Percentiles rank a stretch among this genome's conserved stretches.
These are phyloP conservation scores for Busseola fusca DNA, from an alignment of 2,888 invertebrate species.

Conservation along the genomic window DNA sequence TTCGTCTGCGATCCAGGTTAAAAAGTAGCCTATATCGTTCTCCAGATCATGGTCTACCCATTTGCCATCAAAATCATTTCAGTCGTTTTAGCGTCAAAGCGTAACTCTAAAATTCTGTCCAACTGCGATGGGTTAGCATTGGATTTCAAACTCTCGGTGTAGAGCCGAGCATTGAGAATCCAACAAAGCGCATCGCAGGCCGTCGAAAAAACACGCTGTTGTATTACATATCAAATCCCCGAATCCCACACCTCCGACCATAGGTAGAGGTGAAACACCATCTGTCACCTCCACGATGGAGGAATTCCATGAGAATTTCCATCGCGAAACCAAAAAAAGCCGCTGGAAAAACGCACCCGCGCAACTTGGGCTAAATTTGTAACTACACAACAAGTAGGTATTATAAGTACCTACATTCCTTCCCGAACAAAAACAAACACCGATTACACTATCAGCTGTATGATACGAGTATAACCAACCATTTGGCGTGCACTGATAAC, in stretches of 20 bases:
- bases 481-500: conserved; percentile 81
- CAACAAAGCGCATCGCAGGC: not conserved
- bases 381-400: conserved; percentile 26
- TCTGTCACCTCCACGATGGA: no score
- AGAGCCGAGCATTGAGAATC: not conserved
- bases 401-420: conserved; percentile 25
- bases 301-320: no score
- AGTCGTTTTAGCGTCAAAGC: no score
- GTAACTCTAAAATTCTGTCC: no score
- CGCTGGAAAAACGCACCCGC: not conserved
- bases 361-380: not conserved
- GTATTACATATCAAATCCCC: not conserved
- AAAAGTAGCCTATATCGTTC: no score
- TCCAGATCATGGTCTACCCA: no score
- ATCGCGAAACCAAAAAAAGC: no score
- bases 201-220: not conserved
- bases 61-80: no score
- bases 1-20: no score
- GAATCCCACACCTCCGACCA: no score
- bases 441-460: conserved; percentile 72
- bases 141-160: not conserved
- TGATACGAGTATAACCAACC: conserved; percentile 73
- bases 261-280: no score
- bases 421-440: conserved; percentile 67
- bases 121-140: not conserved